Evolutionary conservation across 1,140 invertebrate species (phyloP).

Genomic region (Epicauta chinensis): DNA sequence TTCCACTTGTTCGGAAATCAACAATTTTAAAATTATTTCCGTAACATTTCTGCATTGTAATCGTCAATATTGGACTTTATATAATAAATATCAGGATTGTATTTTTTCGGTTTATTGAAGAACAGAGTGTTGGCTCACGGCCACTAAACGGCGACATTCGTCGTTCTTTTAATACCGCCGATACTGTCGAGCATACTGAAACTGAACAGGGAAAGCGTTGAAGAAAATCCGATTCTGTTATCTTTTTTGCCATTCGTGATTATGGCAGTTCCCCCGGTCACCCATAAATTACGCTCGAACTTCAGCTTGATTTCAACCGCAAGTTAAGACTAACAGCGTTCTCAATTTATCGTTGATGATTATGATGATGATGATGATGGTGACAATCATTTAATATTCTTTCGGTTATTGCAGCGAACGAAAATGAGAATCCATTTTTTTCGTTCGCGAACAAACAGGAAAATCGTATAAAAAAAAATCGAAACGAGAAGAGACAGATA

Average conservation of each 20-base stretch:
- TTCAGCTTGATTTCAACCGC: conserved; percentile 33
- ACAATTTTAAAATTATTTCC: too few relatives aligned
- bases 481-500: too few relatives aligned
- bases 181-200: conserved; percentile 34
- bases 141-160: conserved; percentile 20
- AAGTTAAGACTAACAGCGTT: conserved; percentile 18
- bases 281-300: conserved; percentile 36
- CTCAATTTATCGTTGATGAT: conserved; percentile 4
- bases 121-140: conserved; percentile 24
- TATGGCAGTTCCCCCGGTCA: conserved; percentile 32
- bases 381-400: too few relatives aligned
- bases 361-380: too few relatives aligned
- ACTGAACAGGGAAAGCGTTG: conserved; percentile 29
- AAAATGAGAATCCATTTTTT: too few relatives aligned
- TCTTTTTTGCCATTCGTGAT: conserved; percentile 42
- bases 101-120: too few relatives aligned
- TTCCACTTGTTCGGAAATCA: conserved; percentile 6
- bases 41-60: too few relatives aligned
- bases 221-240: conserved; percentile 41
- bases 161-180: conserved; percentile 10
- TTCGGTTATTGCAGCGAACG: too few relatives aligned
- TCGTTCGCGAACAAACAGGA: too few relatives aligned
- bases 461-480: too few relatives aligned
- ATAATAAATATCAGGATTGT: too few relatives aligned
- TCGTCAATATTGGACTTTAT: too few relatives aligned